Evolutionary conservation across 2,888 invertebrate species (phyloP), one percentile per base, ranked within the genome.

Genomic region (Eilema caniola): DNA sequence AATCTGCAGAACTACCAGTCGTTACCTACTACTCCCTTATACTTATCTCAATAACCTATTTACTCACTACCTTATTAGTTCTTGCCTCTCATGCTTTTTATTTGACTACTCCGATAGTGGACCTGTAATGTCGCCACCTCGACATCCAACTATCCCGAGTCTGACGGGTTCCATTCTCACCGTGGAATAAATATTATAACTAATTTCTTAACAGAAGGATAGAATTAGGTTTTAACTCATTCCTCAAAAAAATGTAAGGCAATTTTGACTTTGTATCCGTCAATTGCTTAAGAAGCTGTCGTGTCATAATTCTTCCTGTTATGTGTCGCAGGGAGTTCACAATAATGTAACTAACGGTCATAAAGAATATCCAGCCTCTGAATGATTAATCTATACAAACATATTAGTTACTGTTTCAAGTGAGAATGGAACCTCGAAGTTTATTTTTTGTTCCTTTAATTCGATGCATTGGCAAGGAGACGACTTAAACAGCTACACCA

Each of bases 21-120:
- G 12, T 28, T 69, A 61, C 11, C 31, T 70, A 60, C 61, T 70
- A 60, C 62, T 60, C 67, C 66, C 62, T 70, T 24, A 61, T 1
- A 59, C 25, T 25, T 24, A 69, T 23, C 25, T 69, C 66, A 47
- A 70, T 67, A 66, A 47, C 66, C 66, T 66, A 70, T 62, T 47
- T 67, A 59, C 69, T 80, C 72, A 63, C 47, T 80, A 78, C 63
- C 57, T 72, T 75, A 77, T 66, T 72, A 62, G 60, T 72, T 73
- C 57, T 72, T 70, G 65, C 69, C 63, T 74, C 62, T 14, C 37
- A 24, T 66, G 25, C 16, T 37, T 66, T 33, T 14, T 65, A 23
- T 66, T 66, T 66, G 24, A 57, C 57, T 37, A 20, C 20, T 11
- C 23, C 16, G 28, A 61, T 61, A 31, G 10, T 28, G 31, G 20